Evolutionary conservation across 1,140 invertebrate genomes (phyloP).

Genomic region (Rhagoletis pomonella): DNA sequence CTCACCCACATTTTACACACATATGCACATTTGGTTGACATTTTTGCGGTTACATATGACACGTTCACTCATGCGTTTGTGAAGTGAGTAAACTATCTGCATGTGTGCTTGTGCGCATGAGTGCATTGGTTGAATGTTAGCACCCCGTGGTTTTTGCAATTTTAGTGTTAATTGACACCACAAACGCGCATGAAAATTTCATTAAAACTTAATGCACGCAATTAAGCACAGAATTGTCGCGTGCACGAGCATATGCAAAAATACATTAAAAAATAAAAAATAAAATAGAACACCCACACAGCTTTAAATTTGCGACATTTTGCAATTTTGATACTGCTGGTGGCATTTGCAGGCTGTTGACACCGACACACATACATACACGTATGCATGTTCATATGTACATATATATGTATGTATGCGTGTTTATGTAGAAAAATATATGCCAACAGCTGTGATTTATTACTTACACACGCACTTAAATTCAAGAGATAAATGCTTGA

Average conservation of each 20-base stretch:
- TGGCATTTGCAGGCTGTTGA: neutral
- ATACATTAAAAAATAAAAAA: neutral
- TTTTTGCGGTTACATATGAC: slow-evolving; percentile 40
- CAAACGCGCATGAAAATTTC: slow-evolving; percentile 50
- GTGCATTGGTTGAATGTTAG: slow-evolving; percentile 19
- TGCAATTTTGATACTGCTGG: neutral
- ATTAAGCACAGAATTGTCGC: slow-evolving; percentile 52
- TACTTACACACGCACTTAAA: too few relatives aligned
- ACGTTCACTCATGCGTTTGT: slow-evolving; percentile 7
- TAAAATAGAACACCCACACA: too few relatives aligned
- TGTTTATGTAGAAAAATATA: neutral
- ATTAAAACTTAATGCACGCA: slow-evolving; percentile 52
- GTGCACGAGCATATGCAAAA: neutral
- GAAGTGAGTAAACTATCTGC: neutral
- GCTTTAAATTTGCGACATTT: neutral
- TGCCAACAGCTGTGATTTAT: too few relatives aligned
- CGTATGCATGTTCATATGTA: too few relatives aligned
- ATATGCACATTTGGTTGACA: neutral
- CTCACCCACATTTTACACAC: neutral
- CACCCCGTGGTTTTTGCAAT: slow-evolving; percentile 26
- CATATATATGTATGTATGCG: too few relatives aligned
- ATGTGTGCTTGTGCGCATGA: neutral
- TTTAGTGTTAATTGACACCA: slow-evolving; percentile 52
- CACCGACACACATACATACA: neutral
- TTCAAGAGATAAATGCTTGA: too few relatives aligned